These are phyloP conservation scores for Nowickia ferox DNA, from an alignment of 2,888 invertebrate genomes.

Conservation along the genomic window DNA sequence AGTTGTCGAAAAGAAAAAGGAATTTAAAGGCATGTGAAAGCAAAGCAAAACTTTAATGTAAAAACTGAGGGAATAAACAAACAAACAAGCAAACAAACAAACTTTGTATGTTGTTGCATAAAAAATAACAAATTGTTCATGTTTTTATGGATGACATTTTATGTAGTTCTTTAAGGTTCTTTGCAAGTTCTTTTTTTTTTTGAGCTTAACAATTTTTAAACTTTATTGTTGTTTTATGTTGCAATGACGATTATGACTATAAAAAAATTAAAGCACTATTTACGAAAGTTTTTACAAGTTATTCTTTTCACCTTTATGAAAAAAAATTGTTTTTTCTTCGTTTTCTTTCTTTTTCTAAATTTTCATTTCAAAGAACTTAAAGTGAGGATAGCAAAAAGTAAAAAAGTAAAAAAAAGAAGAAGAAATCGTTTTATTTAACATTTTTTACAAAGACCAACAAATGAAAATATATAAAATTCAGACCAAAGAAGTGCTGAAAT, in stretches of 20 bases:
- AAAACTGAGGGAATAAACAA: not conserved
- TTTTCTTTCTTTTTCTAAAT: slow-evolving; percentile 3
- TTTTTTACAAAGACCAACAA: slow-evolving; percentile 27
- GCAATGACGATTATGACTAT: slow-evolving; percentile 49
- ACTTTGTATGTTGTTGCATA: not conserved
- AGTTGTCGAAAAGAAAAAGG: slow-evolving; percentile 6
- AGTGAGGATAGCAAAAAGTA: not conserved
- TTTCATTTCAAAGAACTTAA: slow-evolving; percentile 28
- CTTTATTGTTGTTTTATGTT: slow-evolving; percentile 33
- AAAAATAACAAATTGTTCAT: slow-evolving; percentile 32
- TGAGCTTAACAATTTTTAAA: not conserved
- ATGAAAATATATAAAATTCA: slow-evolving; percentile 31
- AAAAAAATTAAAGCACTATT: slow-evolving; percentile 54
- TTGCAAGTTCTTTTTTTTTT: not conserved
- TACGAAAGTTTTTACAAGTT: slow-evolving; percentile 59
- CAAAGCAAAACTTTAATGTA: slow-evolving; percentile 11
- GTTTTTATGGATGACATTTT: slow-evolving; percentile 17
- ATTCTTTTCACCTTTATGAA: slow-evolving; percentile 49
- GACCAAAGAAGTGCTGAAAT: not conserved
- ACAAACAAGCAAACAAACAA: slow-evolving; percentile 1
- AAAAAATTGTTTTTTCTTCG: not conserved
- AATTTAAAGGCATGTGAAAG: slow-evolving; percentile 1
- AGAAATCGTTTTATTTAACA: slow-evolving; percentile 11
- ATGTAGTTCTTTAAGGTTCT: slow-evolving; percentile 4
- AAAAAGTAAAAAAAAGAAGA: not conserved